Evolutionary conservation across 2,113 vertebrate genomes (phyloP), one percentile per base, ranked within the genome.

Genomic region (Mixornis gularis): DNA sequence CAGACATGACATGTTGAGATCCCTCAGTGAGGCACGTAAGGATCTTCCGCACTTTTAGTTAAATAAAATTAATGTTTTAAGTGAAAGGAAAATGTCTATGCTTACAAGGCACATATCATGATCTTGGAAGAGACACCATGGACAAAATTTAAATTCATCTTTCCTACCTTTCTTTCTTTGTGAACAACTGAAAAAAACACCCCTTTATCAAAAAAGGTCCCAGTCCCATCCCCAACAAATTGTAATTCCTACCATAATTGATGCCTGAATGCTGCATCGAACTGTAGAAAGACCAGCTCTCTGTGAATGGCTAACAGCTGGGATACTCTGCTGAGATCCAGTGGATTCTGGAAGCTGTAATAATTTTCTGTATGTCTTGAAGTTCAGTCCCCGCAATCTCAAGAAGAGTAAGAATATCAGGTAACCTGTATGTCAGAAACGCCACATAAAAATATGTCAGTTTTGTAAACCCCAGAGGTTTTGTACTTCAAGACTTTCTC

Each of bases 211-310:
- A 30, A 84, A 56, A 90, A 51, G 34, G 22, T 56, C 7, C 38
- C 60, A 55, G 29, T 40, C 38, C 26, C 34, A 38, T 17, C 17
- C 25, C 32, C 32, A 40, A 16, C 15, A 49, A 21, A 7, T 66
- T 66, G 20, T 32, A 73, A 51, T 51, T 89, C 95, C 95, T 96
- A 98, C 97, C 82, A 53, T 95, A 98, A 95, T 18, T 79, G 87
- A 80, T 96, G 94, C 43, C 97, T 93, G n/a, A 97, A 73, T 5
- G 97, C 96, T 6, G 95, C 55, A 6, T 98, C 93, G 12, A 98
- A 98, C 80, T 97, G 97, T 82, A 98, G 94, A 80, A 98, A 94
- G n/a, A 97, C 36, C 44, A 98, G 93, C 70, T 97, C 97, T 91
- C 97, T 97, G 69, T 70, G 94, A 65, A 98, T 49, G 13, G 95